A percentile compares a stretch with the other conserved stretches of the same genome.
Evolutionary conservation across 2,888 invertebrate genomes (phyloP).

Genomic region (Gryllus longicercus): DNA sequence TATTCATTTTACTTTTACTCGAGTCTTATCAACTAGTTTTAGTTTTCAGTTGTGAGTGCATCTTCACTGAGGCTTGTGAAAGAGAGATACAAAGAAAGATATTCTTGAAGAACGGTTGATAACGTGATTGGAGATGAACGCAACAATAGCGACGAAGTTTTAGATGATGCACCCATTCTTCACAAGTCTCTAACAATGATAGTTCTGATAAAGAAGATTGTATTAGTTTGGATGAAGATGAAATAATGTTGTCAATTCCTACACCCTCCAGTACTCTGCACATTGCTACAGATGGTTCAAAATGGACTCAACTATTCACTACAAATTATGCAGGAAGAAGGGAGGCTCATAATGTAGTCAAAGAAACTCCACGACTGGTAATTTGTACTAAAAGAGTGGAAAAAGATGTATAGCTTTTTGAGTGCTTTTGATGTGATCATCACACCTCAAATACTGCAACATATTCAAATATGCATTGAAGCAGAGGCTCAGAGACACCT

Average conservation of each 20-base stretch:
- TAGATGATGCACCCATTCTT: not conserved
- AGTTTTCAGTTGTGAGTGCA: not conserved
- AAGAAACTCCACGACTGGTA: not conserved
- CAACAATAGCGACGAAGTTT: not conserved
- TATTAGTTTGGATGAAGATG: not conserved
- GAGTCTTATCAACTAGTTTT: not conserved
- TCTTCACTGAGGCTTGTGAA: not conserved
- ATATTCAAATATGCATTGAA: not conserved
- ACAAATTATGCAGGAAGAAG: not conserved
- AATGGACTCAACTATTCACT: not conserved
- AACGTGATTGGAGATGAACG: not conserved
- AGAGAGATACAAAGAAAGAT: not conserved
- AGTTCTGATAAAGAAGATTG: not conserved
- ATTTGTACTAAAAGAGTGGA: not conserved
- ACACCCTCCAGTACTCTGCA: not conserved
- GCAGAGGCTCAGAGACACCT: not conserved
- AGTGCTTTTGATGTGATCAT: not conserved
- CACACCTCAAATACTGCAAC: not conserved
- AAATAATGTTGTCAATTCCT: not conserved
- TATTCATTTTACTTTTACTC: not conserved
- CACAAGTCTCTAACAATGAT: not conserved
- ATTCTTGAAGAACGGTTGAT: not conserved
- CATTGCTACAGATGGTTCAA: not conserved
- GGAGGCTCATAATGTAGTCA: not conserved
- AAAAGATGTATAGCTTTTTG: not conserved